Conservation (phyloP, 2,888 invertebrate species). For the Orthosia cruda region DNA sequence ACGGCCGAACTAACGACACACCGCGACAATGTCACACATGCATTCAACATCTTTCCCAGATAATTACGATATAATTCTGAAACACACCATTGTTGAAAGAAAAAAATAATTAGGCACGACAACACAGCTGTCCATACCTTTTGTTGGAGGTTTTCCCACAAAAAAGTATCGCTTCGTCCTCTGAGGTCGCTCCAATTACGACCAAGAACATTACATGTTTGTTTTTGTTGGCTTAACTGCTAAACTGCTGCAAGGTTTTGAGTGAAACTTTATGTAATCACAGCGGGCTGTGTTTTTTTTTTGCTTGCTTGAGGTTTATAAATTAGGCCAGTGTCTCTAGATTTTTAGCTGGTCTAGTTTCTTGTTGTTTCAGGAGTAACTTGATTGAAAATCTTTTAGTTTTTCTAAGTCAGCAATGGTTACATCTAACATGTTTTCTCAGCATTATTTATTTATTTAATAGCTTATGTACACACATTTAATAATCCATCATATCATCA, state of each 20-base stretch:
- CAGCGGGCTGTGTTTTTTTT: slow-evolving; percentile 11
- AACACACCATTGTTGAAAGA: slow-evolving; percentile 60
- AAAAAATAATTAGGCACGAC: slow-evolving; percentile 52
- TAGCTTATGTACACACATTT: too few relatives aligned
- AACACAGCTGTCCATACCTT: slow-evolving; percentile 39
- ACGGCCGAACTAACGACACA: slow-evolving; percentile 22
- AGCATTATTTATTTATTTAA: neutral
- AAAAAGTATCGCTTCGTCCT: slow-evolving; percentile 62
- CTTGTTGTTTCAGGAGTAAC: neutral
- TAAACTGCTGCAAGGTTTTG: slow-evolving; percentile 56
- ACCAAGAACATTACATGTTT: slow-evolving; percentile 59
- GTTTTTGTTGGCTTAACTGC: slow-evolving; percentile 53
- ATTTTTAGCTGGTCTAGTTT: neutral
- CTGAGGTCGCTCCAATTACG: slow-evolving; percentile 66
- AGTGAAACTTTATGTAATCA: slow-evolving; percentile 46
- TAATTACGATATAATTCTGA: slow-evolving; percentile 52
- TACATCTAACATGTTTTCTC: neutral
- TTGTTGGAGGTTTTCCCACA: slow-evolving; percentile 67
- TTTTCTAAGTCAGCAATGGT: neutral
- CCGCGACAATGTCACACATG: slow-evolving; percentile 40
- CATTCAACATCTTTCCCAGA: slow-evolving; percentile 59
- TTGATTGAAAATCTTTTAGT: neutral
- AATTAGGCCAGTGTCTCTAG: neutral
- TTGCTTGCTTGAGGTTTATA: neutral
- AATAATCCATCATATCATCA: too few relatives aligned